A percentile compares a stretch with the other conserved stretches of the same genome.
Evolutionary conservation across 2,888 invertebrate genomes (phyloP).

Genomic region (Apoderus coryli): DNA sequence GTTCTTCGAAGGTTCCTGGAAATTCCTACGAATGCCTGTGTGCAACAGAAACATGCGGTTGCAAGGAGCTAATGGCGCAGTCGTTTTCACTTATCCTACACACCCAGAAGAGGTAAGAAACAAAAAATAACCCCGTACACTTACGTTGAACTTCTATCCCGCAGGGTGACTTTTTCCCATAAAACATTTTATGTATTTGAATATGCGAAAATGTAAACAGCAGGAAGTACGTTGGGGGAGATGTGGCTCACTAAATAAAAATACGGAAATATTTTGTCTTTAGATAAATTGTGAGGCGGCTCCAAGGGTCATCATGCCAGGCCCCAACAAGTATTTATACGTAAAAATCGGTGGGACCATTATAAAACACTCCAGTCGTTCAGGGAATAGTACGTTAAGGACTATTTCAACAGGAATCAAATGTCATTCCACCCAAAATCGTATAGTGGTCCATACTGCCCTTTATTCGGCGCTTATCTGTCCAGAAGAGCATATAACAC

Average conservation of each 20-base stretch:
- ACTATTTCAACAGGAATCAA: conserved; percentile 22
- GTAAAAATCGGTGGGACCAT: conserved; percentile 57
- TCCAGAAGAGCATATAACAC: conserved; percentile 37
- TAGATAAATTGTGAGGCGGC: conserved; percentile 68
- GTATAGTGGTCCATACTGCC: conserved; percentile 55
- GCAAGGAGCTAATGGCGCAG: conserved; percentile 63
- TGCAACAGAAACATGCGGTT: conserved; percentile 57
- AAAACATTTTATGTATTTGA: neutral
- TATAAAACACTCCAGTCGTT: conserved; percentile 32
- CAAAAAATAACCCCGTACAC: no score
- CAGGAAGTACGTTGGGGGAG: no score
- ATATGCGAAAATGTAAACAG: neutral
- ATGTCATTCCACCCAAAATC: conserved; percentile 64
- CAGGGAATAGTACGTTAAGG: conserved; percentile 41
- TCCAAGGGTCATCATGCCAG: conserved; percentile 69
- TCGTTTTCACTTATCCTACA: conserved; percentile 39
- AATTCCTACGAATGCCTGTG: conserved; percentile 55
- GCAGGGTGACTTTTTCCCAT: neutral
- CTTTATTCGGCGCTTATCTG: conserved; percentile 42
- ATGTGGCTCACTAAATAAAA: conserved; percentile 8
- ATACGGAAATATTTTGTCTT: conserved; percentile 12
- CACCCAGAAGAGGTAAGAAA: conserved; percentile 26
- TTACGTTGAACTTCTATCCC: no score
- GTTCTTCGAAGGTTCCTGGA: conserved; percentile 72
- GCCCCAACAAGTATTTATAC: conserved; percentile 61